Conservation (phyloP, 2,888 invertebrate species). For the Ectobius pallidus region DNA sequence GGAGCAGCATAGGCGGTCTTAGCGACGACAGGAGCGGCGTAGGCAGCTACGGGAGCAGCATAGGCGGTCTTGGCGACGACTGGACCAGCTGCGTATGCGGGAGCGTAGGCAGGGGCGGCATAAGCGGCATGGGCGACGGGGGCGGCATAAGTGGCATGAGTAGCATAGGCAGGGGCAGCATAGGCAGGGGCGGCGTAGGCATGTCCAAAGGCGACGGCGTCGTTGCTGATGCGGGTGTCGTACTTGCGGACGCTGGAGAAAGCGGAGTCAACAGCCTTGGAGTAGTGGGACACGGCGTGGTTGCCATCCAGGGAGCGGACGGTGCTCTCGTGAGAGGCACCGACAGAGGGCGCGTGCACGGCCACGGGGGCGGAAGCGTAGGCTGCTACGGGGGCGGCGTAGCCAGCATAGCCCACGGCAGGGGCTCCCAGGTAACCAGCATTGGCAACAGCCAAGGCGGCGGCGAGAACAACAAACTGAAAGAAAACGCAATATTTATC, state of each 20-base stretch:
- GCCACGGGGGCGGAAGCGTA: slow-evolving; percentile 49
- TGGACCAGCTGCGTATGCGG: slow-evolving; percentile 42
- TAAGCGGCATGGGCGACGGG: slow-evolving; percentile 44
- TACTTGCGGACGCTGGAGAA: slow-evolving; percentile 66
- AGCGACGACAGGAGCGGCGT: slow-evolving; percentile 41
- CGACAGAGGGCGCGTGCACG: slow-evolving; percentile 49
- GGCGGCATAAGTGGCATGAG: slow-evolving; percentile 47
- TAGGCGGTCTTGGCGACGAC: slow-evolving; percentile 44
- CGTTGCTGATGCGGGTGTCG: slow-evolving; percentile 64
- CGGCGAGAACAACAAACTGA: slow-evolving; percentile 47
- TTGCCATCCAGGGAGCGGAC: slow-evolving; percentile 63
- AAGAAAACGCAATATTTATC: slow-evolving; percentile 27
- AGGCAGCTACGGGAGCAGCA: slow-evolving; percentile 40
- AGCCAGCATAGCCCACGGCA: slow-evolving; percentile 39
- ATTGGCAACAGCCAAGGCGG: slow-evolving; percentile 41
- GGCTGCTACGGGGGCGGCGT: slow-evolving; percentile 47
- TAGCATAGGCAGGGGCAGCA: slow-evolving; percentile 42
- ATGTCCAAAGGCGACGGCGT: slow-evolving; percentile 55
- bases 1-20: slow-evolving; percentile 44
- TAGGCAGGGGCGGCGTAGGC: slow-evolving; percentile 47
- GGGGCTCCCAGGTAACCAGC: slow-evolving; percentile 43
- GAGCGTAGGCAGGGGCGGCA: slow-evolving; percentile 40
- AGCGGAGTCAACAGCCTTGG: slow-evolving; percentile 65
- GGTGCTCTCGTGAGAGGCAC: slow-evolving; percentile 61
- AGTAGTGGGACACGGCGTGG: slow-evolving; percentile 61